phyloP scores from a whole-genome alignment of 2,113 vertebrate species.

The Psettodes erumei region DNA sequence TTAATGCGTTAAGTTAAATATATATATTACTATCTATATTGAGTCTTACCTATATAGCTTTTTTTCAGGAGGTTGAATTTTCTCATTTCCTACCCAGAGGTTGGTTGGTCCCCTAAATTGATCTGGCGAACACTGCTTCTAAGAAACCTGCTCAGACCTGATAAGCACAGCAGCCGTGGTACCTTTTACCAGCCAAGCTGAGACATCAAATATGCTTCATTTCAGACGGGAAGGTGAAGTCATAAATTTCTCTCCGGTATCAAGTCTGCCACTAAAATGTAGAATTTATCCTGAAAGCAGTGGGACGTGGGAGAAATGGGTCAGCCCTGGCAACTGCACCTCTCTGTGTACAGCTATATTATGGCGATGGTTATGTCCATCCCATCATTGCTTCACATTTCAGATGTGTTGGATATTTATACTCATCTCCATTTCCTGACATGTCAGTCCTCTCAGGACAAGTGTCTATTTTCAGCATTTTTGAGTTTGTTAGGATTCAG shows the following conservation, averaged over 20 bases:
- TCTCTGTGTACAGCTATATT: conserved; percentile 3
- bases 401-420: neutral
- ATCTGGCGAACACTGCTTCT: conserved; percentile 70
- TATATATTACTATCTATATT: conserved; percentile 46
- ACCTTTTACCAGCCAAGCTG: conserved; percentile 62
- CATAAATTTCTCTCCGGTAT: conserved; percentile 49
- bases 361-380: neutral
- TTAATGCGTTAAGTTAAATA: conserved; percentile 47
- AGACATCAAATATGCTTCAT: conserved; percentile 69
- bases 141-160: conserved; percentile 78
- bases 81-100: conserved; percentile 68
- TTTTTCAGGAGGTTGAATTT: conserved; percentile 44
- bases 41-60: conserved; percentile 22
- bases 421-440: neutral
- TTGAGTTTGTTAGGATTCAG: neutral
- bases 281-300: conserved; percentile 29
- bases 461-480: neutral
- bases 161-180: conserved; percentile 76
- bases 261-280: conserved; percentile 31
- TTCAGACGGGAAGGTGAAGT: conserved; percentile 56
- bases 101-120: conserved; percentile 78
- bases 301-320: conserved; percentile 16
- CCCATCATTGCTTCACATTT: neutral
- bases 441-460: neutral
- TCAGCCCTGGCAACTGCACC: neutral